Percentiles rank a stretch among this genome's conserved stretches.
Evolutionary conservation across 2,888 invertebrate species (phyloP).

Genomic region (Drosophila subquinaria): DNA sequence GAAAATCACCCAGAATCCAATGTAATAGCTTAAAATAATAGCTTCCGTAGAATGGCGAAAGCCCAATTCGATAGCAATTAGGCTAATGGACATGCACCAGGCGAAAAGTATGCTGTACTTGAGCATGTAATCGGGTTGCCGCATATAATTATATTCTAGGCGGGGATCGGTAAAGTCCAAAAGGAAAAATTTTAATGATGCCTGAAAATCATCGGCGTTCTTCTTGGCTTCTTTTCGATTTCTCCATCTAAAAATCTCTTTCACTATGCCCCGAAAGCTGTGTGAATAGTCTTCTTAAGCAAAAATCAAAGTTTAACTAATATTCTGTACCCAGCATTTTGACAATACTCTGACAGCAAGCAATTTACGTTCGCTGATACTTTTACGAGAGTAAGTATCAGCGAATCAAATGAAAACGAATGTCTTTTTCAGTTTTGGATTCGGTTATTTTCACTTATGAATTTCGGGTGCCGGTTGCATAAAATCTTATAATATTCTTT

Average conservation of each 20-base stretch:
- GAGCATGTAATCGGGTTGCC: slow-evolving; percentile 92
- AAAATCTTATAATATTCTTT: no score
- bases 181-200: slow-evolving; percentile 83
- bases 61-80: slow-evolving; percentile 86
- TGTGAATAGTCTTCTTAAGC: neutral
- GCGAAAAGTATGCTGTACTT: slow-evolving; percentile 91
- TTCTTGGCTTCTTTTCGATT: neutral
- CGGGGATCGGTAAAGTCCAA: slow-evolving; percentile 88
- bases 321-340: neutral
- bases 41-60: rapidly evolving
- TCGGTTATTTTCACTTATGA: no score
- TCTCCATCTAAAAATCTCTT: neutral
- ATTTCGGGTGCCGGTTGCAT: no score
- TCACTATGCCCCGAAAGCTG: neutral
- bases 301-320: neutral
- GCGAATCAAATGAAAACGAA: no score
- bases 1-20: neutral
- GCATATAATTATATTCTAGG: slow-evolving; percentile 90
- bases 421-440: no score
- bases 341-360: no score
- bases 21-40: rapidly evolving
- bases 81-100: slow-evolving; percentile 87
- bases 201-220: neutral
- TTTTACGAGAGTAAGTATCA: no score
- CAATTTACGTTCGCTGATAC: no score